These are phyloP conservation scores for Drymodes brunneopygia DNA, from an alignment of 2,113 vertebrate genomes.

Conservation along the genomic window DNA sequence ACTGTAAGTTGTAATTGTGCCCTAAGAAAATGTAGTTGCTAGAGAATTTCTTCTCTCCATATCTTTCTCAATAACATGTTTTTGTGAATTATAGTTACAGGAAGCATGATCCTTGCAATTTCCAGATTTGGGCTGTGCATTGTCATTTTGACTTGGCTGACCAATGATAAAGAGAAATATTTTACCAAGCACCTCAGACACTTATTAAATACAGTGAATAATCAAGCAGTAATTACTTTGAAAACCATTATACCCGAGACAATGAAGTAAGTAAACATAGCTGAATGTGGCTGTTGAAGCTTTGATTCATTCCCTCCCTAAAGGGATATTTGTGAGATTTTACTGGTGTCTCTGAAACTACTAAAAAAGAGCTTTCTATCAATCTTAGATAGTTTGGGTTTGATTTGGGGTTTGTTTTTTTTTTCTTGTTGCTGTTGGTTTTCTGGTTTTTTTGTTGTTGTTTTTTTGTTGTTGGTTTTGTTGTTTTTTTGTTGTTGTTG, in stretches of 20 bases:
- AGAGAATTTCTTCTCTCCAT: background rate
- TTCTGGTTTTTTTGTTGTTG: too few species aligned
- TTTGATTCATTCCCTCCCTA: background rate
- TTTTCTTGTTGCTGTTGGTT: background rate
- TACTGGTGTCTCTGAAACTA: constrained; percentile 2
- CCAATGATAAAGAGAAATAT: background rate
- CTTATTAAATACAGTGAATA: background rate
- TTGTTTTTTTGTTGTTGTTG: background rate
- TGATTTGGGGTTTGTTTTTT: rapidly evolving
- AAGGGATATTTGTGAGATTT: background rate
- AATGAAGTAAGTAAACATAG: background rate
- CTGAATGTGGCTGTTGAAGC: background rate
- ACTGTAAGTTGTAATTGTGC: background rate
- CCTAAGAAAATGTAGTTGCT: background rate
- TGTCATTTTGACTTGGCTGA: background rate
- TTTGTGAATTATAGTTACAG: background rate
- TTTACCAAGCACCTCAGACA: background rate
- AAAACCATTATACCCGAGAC: background rate
- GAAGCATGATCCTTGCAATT: background rate
- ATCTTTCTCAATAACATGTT: background rate
- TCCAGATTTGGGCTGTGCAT: background rate
- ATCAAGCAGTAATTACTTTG: background rate
- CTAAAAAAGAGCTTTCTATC: background rate
- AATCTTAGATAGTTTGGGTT: background rate
- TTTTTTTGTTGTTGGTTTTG: background rate